These are phyloP conservation scores for Tetragonula carbonaria DNA, from an alignment of 2,888 invertebrate genomes.

Conservation along the genomic window DNA sequence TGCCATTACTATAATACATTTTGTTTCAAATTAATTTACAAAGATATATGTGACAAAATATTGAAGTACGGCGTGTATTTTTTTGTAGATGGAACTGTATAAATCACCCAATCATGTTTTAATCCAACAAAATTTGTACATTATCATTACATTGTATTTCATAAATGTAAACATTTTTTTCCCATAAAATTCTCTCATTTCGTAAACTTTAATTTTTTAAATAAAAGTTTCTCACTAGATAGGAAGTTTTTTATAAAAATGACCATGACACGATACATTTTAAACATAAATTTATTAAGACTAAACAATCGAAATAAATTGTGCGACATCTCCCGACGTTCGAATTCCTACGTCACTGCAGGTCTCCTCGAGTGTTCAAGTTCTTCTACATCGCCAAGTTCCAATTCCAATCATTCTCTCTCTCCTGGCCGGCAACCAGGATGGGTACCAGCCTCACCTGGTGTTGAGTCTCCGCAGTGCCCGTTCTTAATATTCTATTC, in stretches of 20 bases:
- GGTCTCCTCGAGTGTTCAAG: no score
- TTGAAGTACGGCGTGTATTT: not conserved
- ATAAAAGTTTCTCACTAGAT: not conserved
- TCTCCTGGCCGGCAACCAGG: no score
- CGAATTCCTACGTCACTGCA: no score
- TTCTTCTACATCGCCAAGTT: no score
- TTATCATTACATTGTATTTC: not conserved
- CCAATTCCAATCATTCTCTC: no score
- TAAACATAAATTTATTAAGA: constrained; percentile 77
- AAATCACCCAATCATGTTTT: not conserved
- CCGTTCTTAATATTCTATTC: no score
- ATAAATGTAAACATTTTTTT: not conserved
- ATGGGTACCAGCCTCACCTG: no score
- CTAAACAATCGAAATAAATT: constrained; percentile 78
- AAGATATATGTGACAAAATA: not conserved
- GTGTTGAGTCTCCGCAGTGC: no score
- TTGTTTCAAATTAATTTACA: constrained; percentile 4
- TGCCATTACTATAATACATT: not conserved
- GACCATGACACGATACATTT: constrained; percentile 56
- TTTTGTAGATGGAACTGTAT: not conserved
- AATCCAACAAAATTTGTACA: not conserved
- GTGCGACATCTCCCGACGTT: constrained; percentile 35
- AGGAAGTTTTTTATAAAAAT: not conserved
- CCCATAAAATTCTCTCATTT: not conserved
- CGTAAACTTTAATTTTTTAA: not conserved